These are phyloP conservation scores for Busseola fusca DNA, from an alignment of 2,888 invertebrate genomes.

Conservation along the genomic window DNA sequence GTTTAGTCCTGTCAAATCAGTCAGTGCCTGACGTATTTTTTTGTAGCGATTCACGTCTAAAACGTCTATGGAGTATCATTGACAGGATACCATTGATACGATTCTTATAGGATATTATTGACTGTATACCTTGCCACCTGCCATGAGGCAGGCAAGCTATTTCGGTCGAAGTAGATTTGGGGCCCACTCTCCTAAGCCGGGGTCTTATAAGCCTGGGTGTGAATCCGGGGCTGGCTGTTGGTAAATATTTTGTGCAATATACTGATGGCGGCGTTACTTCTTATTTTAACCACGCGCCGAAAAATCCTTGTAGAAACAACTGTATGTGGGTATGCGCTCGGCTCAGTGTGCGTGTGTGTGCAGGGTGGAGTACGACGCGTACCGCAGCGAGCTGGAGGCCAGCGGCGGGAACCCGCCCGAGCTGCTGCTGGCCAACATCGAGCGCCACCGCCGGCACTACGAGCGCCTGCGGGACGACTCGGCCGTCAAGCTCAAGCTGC, in stretches of 20 bases:
- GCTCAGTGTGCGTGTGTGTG: background rate
- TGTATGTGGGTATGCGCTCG: too few species aligned
- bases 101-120: too few species aligned
- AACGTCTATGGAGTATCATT: too few species aligned
- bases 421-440: conserved; percentile 93
- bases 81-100: too few species aligned
- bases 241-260: background rate
- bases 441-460: conserved; percentile 96
- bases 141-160: too few species aligned
- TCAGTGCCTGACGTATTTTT: too few species aligned
- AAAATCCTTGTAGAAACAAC: background rate
- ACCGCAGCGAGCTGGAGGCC: conserved; percentile 97
- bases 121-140: too few species aligned
- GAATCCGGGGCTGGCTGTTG: background rate
- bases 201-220: too few species aligned
- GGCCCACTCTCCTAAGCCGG: background rate
- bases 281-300: background rate
- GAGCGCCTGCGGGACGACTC: conserved; percentile 98
- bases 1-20: too few species aligned
- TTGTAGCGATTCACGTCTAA: too few species aligned
- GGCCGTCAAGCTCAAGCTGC: conserved; percentile 97
- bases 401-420: conserved; percentile 91
- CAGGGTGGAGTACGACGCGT: conserved; percentile 99
- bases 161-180: too few species aligned
- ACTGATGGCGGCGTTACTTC: background rate